Conservation (phyloP, 1,140 invertebrate genomes). For the Saccostrea echinata region DNA sequence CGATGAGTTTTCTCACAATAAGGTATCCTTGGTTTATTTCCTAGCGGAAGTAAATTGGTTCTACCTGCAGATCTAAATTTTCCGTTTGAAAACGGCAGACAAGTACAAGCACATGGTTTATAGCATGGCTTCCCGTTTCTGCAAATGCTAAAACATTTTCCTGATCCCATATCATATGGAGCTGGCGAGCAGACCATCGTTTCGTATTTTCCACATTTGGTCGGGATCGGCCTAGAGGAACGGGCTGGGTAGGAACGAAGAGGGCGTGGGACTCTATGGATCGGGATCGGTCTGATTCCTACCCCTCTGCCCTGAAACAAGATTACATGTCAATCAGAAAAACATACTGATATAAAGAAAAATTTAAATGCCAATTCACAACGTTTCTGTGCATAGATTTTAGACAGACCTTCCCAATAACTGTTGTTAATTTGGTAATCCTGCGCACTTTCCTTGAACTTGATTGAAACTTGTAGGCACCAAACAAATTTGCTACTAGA, state of each 20-base stretch:
- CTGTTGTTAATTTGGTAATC: too few species aligned
- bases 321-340: neutral
- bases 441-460: too few species aligned
- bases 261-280: neutral
- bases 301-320: neutral
- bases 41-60: neutral
- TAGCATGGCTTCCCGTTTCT: constrained; percentile 24
- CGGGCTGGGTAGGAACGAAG: neutral
- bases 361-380: too few species aligned
- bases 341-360: neutral
- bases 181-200: constrained; percentile 6
- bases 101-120: neutral
- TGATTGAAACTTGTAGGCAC: too few species aligned
- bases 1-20: neutral
- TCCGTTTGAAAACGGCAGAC: neutral
- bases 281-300: neutral
- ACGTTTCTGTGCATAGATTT: too few species aligned
- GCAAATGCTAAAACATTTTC: constrained; percentile 21
- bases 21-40: neutral
- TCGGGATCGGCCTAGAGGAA: neutral
- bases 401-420: too few species aligned
- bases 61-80: neutral
- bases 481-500: too few species aligned
- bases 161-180: neutral
- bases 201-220: neutral